Percentiles rank a stretch among this genome's conserved stretches.
Evolutionary conservation across 1,140 invertebrate species (phyloP).

Genomic region (Copidosoma floridanum): DNA sequence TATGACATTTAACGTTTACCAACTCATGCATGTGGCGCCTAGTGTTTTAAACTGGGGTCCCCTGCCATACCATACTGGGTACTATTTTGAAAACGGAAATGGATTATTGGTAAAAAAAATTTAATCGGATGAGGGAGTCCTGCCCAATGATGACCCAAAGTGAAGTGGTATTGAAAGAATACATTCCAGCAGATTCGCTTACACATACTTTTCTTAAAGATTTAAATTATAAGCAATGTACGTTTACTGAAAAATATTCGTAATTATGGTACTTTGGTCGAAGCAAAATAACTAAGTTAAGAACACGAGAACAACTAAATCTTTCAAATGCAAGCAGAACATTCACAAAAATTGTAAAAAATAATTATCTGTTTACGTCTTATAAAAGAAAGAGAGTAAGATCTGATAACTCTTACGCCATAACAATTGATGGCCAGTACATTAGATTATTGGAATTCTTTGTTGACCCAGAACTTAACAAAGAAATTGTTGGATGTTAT

Average conservation of each 20-base stretch:
- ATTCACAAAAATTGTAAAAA: not conserved
- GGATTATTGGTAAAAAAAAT: too few species aligned
- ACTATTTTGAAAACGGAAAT: too few species aligned
- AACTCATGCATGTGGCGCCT: not conserved
- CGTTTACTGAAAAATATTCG: too few species aligned
- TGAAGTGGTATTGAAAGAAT: too few species aligned
- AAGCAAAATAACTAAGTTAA: not conserved
- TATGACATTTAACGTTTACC: slow-evolving; percentile 6
- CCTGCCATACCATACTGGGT: too few species aligned
- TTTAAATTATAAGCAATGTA: too few species aligned
- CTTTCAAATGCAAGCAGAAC: not conserved
- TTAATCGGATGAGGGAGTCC: too few species aligned
- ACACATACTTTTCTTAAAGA: too few species aligned
- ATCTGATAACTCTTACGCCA: not conserved
- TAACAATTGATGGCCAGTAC: not conserved
- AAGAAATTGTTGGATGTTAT: too few species aligned
- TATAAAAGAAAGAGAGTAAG: not conserved
- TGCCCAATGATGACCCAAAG: too few species aligned
- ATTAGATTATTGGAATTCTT: not conserved
- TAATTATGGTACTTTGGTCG: not conserved
- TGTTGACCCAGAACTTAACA: not conserved
- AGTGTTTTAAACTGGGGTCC: not conserved
- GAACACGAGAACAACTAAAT: not conserved
- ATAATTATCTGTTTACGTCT: not conserved
- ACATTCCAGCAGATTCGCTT: too few species aligned